Evolutionary conservation across 2,797 vertebrate genomes (phyloP).

Genomic region (Austrolebias charrua): DNA sequence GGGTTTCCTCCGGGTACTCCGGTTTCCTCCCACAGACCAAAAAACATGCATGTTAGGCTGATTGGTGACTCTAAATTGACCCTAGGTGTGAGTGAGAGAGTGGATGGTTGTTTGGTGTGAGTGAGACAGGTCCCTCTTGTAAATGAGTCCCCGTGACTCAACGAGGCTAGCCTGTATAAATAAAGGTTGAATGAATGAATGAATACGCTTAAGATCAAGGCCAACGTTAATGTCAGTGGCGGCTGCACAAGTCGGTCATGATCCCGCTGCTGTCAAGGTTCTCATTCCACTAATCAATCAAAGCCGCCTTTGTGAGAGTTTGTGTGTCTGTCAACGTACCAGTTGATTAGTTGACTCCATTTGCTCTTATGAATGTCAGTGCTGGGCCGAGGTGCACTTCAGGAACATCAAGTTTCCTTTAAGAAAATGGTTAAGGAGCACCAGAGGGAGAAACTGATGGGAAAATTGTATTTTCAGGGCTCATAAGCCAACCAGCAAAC

Average conservation of each 20-base stretch:
- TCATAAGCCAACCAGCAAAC: conserved; percentile 41
- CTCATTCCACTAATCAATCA: conserved; percentile 71
- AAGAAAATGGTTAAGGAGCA: conserved; percentile 67
- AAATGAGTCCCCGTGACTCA: too few relatives aligned
- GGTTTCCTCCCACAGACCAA: too few relatives aligned
- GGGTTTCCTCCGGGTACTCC: too few relatives aligned
- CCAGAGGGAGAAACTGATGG: conserved; percentile 37
- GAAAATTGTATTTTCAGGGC: conserved; percentile 44
- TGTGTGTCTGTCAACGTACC: conserved; percentile 16
- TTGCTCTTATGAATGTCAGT: conserved; percentile 62
- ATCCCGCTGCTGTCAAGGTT: conserved; percentile 58
- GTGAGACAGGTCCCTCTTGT: too few relatives aligned
- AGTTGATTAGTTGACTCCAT: conserved; percentile 69
- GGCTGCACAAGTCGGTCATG: conserved; percentile 42
- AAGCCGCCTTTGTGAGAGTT: conserved; percentile 24
- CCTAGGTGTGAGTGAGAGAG: too few relatives aligned
- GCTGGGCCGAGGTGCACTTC: conserved; percentile 45
- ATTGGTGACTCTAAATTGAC: too few relatives aligned
- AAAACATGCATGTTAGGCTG: too few relatives aligned
- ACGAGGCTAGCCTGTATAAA: too few relatives aligned
- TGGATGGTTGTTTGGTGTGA: too few relatives aligned
- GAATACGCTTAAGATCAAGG: conserved; percentile 12
- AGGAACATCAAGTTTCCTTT: conserved; percentile 54
- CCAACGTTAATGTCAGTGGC: conserved; percentile 48
- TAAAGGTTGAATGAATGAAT: too few relatives aligned